Evolutionary conservation across 2,113 vertebrate species (phyloP).

Genomic region (Ascaphus truei): DNA sequence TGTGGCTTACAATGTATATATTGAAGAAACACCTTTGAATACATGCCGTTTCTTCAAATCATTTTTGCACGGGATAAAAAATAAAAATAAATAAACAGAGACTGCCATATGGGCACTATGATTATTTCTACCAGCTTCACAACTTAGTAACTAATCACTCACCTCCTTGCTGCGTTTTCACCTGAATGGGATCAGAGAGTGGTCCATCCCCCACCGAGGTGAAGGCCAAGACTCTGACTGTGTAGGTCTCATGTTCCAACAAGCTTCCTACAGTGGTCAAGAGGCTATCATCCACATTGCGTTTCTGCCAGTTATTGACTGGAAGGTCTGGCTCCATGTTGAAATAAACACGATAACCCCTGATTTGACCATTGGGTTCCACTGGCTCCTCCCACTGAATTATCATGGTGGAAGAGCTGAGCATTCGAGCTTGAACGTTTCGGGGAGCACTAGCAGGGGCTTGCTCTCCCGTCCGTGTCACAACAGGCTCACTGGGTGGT

Average conservation of each 20-base stretch:
- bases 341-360: slow-evolving; percentile 91
- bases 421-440: slow-evolving; percentile 88
- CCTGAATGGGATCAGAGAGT: slow-evolving; percentile 91
- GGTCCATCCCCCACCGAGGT: slow-evolving; percentile 95
- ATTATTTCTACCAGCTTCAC: too few relatives aligned
- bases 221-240: slow-evolving; percentile 89
- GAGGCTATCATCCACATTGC: slow-evolving; percentile 93
- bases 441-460: slow-evolving; percentile 90
- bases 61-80: too few relatives aligned
- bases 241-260: slow-evolving; percentile 86
- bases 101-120: not conserved
- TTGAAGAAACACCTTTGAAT: too few relatives aligned
- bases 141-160: too few relatives aligned
- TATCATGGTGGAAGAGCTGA: slow-evolving; percentile 92
- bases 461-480: slow-evolving; percentile 90
- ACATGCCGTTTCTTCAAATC: too few relatives aligned
- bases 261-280: slow-evolving; percentile 92
- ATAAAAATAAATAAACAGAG: not conserved
- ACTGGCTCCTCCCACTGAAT: slow-evolving; percentile 96
- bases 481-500: slow-evolving; percentile 88
- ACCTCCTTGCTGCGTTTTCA: slow-evolving; percentile 96
- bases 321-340: slow-evolving; percentile 89
- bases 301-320: slow-evolving; percentile 90
- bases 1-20: too few relatives aligned
- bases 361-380: slow-evolving; percentile 94